Base-by-base conservation (phyloP, 2,797 vertebrate genomes). In the Scolopax rusticola region DNA sequence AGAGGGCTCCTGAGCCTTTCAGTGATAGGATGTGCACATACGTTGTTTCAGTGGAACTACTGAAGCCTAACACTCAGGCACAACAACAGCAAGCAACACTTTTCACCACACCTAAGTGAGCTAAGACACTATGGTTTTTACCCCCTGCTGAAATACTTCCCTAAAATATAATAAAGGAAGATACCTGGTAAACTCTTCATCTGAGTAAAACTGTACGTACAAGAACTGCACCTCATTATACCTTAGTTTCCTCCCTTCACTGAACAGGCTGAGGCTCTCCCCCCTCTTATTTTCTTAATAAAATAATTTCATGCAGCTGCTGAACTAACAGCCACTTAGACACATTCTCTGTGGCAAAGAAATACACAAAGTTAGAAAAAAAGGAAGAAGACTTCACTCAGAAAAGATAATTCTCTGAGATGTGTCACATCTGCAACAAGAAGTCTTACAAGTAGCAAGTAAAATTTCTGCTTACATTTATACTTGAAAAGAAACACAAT, bases 1-100 rank as follows among this genome's bases (percentile, higher is more conserved):
- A 80, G 30, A 59, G 48, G 53, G 11, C 24, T 71, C 23, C n/a
- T 17, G 2, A 10, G 21, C 18, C 51, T 57, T 57, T 74, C 0
- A 0, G 6, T 9, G 4, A 8, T 1, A 5, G 1, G 23, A 41
- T 47, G 14, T 16, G 11, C 18, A 57, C 23, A 0, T 8, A 36
- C 2, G 1, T 33, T 75, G 57, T 59, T 84, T 65, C 59, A 63
- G 50, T 1, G 4, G 24, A 91, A 65, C 24, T 40, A 69, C 24
- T 51, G 69, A 86, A 40, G 32, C 28, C 16, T 32, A 54, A 65
- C 25, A 43, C 63, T 71, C 15, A 4, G 23, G 57, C 11, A 50
- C 16, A 59, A 73, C 28, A 32, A 73, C 14, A 0, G 1, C 5
- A 3, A 86, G 32, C 65, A 76, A 12, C 18, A n/a, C 16, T 21